Conservation (phyloP, 2,113 vertebrate genomes). For the Archilochus colubris region DNA sequence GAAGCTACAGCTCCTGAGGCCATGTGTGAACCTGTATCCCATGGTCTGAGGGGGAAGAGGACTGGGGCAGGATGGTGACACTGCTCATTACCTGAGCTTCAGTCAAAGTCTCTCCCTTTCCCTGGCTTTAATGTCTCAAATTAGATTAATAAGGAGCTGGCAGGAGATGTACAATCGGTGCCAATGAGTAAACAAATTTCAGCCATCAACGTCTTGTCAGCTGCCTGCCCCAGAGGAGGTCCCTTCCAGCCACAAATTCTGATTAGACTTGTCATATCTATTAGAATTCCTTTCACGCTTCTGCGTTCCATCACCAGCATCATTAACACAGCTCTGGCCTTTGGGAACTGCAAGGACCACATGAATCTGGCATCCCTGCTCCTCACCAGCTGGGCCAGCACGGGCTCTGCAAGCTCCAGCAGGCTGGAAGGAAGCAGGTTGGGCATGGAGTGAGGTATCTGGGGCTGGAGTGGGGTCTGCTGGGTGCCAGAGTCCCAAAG, state of each 20-base stretch:
- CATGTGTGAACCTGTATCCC: accelerated
- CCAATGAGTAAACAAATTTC: constrained; percentile 83
- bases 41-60: neutral
- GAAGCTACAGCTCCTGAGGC: neutral
- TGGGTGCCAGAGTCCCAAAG: no score
- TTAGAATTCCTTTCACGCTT: constrained; percentile 96
- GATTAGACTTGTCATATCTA: constrained; percentile 98
- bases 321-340: constrained; percentile 79
- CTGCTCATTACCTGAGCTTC: constrained; percentile 58
- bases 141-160: constrained; percentile 82
- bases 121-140: constrained; percentile 75
- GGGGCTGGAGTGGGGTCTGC: neutral
- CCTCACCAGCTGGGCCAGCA: constrained; percentile 21
- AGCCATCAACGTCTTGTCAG: constrained; percentile 86
- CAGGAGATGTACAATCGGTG: constrained; percentile 71
- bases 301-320: constrained; percentile 87
- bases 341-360: constrained; percentile 67
- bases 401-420: neutral
- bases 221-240: constrained; percentile 81
- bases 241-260: constrained; percentile 89
- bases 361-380: constrained; percentile 53
- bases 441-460: neutral
- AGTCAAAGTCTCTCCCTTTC: constrained; percentile 48
- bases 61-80: constrained; percentile 53
- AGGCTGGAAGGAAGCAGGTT: neutral